A percentile compares a stretch with the other conserved stretches of the same genome.
Evolutionary conservation across 2,888 invertebrate genomes (phyloP).

Genomic region (Beris morrisii): DNA sequence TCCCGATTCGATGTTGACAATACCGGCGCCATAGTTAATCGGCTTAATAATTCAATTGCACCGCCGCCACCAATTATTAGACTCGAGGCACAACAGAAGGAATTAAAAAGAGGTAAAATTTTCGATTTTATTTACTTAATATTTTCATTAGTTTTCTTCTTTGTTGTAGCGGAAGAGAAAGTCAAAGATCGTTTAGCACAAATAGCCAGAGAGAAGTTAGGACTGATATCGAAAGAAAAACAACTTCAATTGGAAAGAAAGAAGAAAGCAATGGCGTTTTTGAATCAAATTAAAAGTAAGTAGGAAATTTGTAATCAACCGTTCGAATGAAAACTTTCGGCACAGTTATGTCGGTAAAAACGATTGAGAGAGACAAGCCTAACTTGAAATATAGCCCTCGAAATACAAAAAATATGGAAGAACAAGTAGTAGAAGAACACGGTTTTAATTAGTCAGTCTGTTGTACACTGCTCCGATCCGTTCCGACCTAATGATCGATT

Average conservation of each 20-base stretch:
- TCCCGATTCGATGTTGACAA: constrained; percentile 43
- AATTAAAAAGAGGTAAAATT: constrained; percentile 44
- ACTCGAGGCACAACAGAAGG: constrained; percentile 43
- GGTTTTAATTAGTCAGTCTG: too few relatives aligned
- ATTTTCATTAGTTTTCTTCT: neutral
- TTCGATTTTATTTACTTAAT: neutral
- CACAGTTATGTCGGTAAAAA: too few relatives aligned
- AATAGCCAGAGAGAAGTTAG: constrained; percentile 63
- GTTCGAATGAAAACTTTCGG: neutral
- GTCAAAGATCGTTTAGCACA: constrained; percentile 63
- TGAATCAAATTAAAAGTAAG: constrained; percentile 58
- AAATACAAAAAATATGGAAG: too few relatives aligned
- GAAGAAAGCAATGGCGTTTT: constrained; percentile 79
- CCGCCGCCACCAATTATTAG: constrained; percentile 39
- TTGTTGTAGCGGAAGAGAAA: constrained; percentile 59
- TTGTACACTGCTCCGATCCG: too few relatives aligned
- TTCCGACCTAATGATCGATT: too few relatives aligned
- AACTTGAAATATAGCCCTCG: too few relatives aligned
- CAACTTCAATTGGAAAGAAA: constrained; percentile 72
- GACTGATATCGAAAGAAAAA: constrained; percentile 61
- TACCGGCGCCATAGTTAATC: constrained; percentile 38
- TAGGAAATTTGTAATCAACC: neutral
- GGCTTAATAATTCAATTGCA: constrained; percentile 10
- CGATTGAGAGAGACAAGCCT: too few relatives aligned
- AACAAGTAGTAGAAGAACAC: too few relatives aligned